Percentiles rank a stretch among this genome's conserved stretches.
These are phyloP conservation scores for Macaria liturata DNA, from an alignment of 2,888 invertebrate species.

Conservation along the genomic window DNA sequence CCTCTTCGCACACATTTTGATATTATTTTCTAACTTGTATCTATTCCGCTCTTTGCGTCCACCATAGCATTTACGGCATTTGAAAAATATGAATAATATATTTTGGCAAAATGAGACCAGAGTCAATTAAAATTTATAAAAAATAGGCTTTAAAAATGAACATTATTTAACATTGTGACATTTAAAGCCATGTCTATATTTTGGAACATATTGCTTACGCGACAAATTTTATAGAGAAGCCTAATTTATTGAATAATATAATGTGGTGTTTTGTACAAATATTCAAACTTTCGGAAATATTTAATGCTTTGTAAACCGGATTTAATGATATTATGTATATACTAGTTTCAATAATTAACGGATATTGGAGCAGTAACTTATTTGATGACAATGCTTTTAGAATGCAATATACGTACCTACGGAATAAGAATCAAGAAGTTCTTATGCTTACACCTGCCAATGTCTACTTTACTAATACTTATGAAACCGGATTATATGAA, in stretches of 20 bases:
- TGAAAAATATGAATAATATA: constrained; percentile 29
- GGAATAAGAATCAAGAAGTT: too few relatives aligned
- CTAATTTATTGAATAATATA: constrained; percentile 14
- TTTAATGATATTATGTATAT: neutral
- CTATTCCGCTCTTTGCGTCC: constrained; percentile 20
- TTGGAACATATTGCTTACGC: constrained; percentile 34
- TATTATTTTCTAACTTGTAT: constrained; percentile 12
- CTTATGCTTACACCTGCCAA: too few relatives aligned
- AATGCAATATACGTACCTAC: too few relatives aligned
- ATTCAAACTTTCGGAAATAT: constrained; percentile 5
- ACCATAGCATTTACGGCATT: constrained; percentile 26
- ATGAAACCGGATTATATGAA: constrained; percentile 26
- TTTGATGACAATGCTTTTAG: neutral
- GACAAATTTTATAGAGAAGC: constrained; percentile 25
- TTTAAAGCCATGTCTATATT: constrained; percentile 48
- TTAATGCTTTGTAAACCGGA: constrained; percentile 2
- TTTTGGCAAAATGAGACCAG: constrained; percentile 61
- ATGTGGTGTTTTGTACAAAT: constrained; percentile 7
- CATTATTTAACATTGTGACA: constrained; percentile 50
- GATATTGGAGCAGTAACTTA: too few relatives aligned
- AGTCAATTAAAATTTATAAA: constrained; percentile 73
- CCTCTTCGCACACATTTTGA: constrained; percentile 17
- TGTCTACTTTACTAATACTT: neutral
- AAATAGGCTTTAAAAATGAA: constrained; percentile 27
- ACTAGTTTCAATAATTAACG: too few relatives aligned